Conservation (phyloP, 2,113 vertebrate genomes). For the Poecile atricapillus region DNA sequence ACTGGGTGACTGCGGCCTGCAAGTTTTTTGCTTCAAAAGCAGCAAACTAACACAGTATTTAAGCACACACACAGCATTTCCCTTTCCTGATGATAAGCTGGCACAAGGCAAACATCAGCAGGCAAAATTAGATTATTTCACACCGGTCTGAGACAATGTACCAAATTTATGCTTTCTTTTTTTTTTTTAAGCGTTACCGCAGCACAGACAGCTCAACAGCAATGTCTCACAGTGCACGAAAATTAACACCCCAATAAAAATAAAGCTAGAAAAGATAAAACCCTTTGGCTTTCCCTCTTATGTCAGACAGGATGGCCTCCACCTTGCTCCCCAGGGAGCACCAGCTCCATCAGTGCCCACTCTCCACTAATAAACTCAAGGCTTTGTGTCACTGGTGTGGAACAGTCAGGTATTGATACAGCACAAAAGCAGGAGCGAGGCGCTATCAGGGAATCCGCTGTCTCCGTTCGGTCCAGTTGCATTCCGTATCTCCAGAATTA, state of each 20-base stretch:
- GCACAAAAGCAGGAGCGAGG: neutral
- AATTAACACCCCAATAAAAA: neutral
- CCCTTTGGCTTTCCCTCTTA: neutral
- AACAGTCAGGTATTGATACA: neutral
- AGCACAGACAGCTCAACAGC: neutral
- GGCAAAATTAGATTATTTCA: neutral
- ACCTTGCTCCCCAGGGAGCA: neutral
- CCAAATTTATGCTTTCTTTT: neutral
- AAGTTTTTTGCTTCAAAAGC: neutral
- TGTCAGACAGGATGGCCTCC: neutral
- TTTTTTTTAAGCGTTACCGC: neutral
- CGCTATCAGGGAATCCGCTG: neutral
- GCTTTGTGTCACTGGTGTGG: neutral
- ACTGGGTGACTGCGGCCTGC: neutral
- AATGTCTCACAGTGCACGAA: neutral
- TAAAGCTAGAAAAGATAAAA: neutral
- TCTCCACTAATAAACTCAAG: neutral
- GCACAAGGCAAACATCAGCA: neutral
- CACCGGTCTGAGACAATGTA: accelerated
- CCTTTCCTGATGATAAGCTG: neutral
- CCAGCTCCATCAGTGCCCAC: neutral
- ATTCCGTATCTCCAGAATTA: neutral
- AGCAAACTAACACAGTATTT: neutral
- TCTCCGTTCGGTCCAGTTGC: neutral
- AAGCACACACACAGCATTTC: neutral